These are phyloP conservation scores for Adoxophyes honmai DNA, from an alignment of 1,140 invertebrate genomes.

Conservation along the genomic window DNA sequence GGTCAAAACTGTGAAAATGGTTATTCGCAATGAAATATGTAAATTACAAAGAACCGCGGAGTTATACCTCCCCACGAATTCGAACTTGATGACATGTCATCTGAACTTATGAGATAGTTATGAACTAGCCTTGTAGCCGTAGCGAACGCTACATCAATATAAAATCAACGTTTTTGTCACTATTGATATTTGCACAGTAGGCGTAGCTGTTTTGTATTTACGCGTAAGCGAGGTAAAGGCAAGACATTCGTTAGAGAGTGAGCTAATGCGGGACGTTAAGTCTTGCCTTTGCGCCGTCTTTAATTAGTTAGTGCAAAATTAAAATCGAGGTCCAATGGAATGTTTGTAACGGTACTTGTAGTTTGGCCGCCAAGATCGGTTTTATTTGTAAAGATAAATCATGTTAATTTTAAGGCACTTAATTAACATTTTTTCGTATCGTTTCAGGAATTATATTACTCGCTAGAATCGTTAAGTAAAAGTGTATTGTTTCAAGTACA, in stretches of 20 bases:
- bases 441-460: slow-evolving; percentile 71
- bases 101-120: too few species aligned
- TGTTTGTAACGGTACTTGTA: slow-evolving; percentile 52
- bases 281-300: slow-evolving; percentile 39
- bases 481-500: slow-evolving; percentile 68
- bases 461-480: slow-evolving; percentile 72
- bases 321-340: slow-evolving; percentile 73
- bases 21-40: too few species aligned
- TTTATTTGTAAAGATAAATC: slow-evolving; percentile 69
- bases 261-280: neutral
- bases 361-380: slow-evolving; percentile 50
- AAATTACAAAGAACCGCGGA: too few species aligned
- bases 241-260: slow-evolving; percentile 11
- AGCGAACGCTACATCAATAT: too few species aligned
- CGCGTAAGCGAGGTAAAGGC: neutral
- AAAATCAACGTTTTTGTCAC: neutral
- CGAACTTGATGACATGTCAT: too few species aligned
- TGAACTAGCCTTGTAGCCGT: too few species aligned
- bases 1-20: too few species aligned
- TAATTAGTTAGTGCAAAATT: slow-evolving; percentile 64
- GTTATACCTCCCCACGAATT: too few species aligned
- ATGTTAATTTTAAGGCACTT: slow-evolving; percentile 71
- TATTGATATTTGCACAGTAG: slow-evolving; percentile 10
- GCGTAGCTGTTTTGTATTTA: slow-evolving; percentile 13
- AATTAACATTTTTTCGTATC: slow-evolving; percentile 54